These are phyloP conservation scores for Penaeus monodon DNA, from an alignment of 2,888 invertebrate genomes.

Conservation along the genomic window DNA sequence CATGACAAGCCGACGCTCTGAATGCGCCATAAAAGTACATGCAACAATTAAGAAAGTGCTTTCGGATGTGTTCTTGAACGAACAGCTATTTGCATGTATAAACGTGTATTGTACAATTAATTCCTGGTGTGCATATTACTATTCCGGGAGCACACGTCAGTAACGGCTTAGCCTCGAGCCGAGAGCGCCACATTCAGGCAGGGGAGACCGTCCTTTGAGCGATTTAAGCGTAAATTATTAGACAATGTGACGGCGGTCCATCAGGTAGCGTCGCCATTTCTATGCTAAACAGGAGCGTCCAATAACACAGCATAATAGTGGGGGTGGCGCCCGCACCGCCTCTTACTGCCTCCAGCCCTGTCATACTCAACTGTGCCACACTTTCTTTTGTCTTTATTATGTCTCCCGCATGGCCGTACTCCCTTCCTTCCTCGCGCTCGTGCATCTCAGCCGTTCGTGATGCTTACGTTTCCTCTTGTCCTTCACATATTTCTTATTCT, in stretches of 20 bases:
- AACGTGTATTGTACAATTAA: slow-evolving; percentile 61
- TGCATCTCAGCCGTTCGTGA: background rate
- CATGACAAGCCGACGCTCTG: too few relatives aligned
- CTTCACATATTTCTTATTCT: background rate
- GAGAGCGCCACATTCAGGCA: slow-evolving; percentile 54
- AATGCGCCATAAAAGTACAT: slow-evolving; percentile 33
- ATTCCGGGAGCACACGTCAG: slow-evolving; percentile 58
- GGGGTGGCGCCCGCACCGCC: slow-evolving; percentile 40
- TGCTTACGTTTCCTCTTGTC: background rate
- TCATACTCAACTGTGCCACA: slow-evolving; percentile 31
- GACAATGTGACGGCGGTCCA: slow-evolving; percentile 65
- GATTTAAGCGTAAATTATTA: slow-evolving; percentile 65
- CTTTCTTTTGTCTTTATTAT: slow-evolving; percentile 31
- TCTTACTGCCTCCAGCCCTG: slow-evolving; percentile 49
- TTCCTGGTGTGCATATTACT: slow-evolving; percentile 58
- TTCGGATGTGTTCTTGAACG: slow-evolving; percentile 56
- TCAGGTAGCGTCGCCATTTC: slow-evolving; percentile 64
- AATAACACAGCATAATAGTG: slow-evolving; percentile 65
- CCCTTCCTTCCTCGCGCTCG: slow-evolving; percentile 10
- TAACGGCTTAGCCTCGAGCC: slow-evolving; percentile 52
- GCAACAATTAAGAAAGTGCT: slow-evolving; percentile 53
- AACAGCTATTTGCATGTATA: slow-evolving; percentile 61
- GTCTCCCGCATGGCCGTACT: slow-evolving; percentile 23
- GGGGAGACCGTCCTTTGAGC: slow-evolving; percentile 62
- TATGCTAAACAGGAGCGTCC: slow-evolving; percentile 64